Evolutionary conservation across 2,797 vertebrate genomes (phyloP).

Genomic region (Lepus oiostolus): DNA sequence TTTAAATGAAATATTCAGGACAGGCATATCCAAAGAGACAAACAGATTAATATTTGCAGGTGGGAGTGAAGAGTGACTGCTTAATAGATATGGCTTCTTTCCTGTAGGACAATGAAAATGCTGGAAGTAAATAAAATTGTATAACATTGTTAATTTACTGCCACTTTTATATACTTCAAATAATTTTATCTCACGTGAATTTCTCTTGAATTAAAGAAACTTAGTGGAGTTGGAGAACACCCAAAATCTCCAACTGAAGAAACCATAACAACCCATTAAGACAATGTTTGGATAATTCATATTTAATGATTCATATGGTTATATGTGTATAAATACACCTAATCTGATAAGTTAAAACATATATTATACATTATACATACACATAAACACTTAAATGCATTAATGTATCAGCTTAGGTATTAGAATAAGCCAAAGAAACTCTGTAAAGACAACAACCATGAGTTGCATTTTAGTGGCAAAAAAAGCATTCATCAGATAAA

Average conservation of each 20-base stretch:
- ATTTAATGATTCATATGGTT: background rate
- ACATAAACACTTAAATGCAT: background rate
- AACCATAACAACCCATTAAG: background rate
- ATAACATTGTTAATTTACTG: background rate
- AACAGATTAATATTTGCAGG: background rate
- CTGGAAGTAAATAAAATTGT: background rate
- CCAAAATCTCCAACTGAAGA: background rate
- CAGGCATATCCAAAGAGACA: background rate
- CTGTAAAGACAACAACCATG: too few relatives aligned
- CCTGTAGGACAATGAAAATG: background rate
- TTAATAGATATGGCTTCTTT: background rate
- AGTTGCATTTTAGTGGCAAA: background rate
- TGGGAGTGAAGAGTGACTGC: background rate
- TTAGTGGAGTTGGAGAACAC: background rate
- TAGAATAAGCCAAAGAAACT: background rate
- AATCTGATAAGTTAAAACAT: too few relatives aligned
- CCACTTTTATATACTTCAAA: background rate
- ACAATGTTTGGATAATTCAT: background rate
- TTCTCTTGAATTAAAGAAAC: background rate
- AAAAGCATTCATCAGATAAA: background rate
- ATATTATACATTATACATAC: too few relatives aligned
- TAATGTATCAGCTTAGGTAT: background rate
- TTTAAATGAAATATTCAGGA: background rate
- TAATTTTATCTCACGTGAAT: background rate
- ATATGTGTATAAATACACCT: background rate